Evolutionary conservation across 1,140 invertebrate species (phyloP).

Genomic region (Drosophila dunni): DNA sequence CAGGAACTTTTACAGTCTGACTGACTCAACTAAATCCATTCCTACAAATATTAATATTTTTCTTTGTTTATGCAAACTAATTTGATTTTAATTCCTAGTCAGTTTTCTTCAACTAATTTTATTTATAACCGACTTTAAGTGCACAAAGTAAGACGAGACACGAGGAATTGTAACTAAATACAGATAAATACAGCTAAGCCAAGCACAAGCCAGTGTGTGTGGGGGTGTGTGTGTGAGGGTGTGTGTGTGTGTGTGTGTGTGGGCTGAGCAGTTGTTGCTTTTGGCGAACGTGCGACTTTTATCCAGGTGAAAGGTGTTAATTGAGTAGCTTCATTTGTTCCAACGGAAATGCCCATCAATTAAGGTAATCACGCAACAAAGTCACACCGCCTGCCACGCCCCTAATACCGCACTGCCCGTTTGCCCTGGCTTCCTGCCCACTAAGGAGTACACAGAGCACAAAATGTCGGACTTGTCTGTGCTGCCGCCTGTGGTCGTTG

Average conservation of each 20-base stretch:
- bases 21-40: too few species aligned
- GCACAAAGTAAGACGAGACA: constrained; percentile 5
- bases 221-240: constrained; percentile 11
- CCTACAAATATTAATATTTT: too few species aligned
- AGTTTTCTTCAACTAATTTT: neutral
- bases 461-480: constrained; percentile 40
- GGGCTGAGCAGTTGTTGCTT: constrained; percentile 33
- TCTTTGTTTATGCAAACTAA: too few species aligned
- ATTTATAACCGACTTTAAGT: constrained; percentile 2
- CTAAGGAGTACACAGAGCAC: neutral
- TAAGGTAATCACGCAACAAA: constrained; percentile 83
- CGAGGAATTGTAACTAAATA: constrained; percentile 12
- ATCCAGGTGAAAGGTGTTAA: constrained; percentile 80
- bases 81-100: too few species aligned
- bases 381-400: constrained; percentile 70
- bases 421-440: too few species aligned
- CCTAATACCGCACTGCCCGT: neutral
- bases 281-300: constrained; percentile 68
- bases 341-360: constrained; percentile 82
- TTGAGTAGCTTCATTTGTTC: constrained; percentile 82
- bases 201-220: neutral
- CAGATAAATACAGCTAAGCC: constrained; percentile 11
- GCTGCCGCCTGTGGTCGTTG: constrained; percentile 56
- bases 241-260: constrained; percentile 10
- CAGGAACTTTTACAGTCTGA: too few species aligned